Evolutionary conservation across 2,113 vertebrate genomes (phyloP), one percentile per base, ranked within the genome.

Genomic region (Tachuris rubrigastra): DNA sequence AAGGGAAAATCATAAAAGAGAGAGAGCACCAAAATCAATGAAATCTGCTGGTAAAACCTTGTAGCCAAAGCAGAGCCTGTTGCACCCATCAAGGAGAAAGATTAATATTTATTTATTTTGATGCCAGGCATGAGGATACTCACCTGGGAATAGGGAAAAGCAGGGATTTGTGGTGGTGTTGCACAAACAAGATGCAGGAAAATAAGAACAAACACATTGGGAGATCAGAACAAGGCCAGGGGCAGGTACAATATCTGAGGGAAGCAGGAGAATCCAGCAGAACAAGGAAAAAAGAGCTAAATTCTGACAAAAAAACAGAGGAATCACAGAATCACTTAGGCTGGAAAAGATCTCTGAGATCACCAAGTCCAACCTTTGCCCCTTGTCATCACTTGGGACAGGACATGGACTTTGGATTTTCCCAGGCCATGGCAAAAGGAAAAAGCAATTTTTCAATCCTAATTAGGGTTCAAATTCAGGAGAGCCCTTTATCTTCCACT

Each of bases 191-290:
- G 17, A 47, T 25, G 60, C 12, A 49, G 53, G 10, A 78, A 53
- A 88, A 55, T 14, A 19, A 39, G 42, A 58, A 58, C 9, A 44
- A 66, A 6, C 30, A 37, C 19, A 28, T 46, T 30, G 25, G 77
- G 60, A 62, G 20, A n/a, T 44, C 46, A 84, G 23, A 68, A 37
- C 21, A 67, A 67, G 33, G 35, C 44, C 9, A 50, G 21, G 1
- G 1, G 21, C 28, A 68, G 33, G 3, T 44, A 35, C 16, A 22
- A 62, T 0, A 1, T 14, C 41, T 6, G 4, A 27, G 49, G 7
- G 39, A 78, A 55, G 8, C 3, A 49, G 16, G 3, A 33, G 53
- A 67, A 68, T n/a, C 12, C 55, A 62, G 5, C 8, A 68, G 42
- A 74, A 74, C 9, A 50, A 62, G 14, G 5, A 1, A 52, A 44